phyloP scores from a whole-genome alignment of 2,888 invertebrate genomes.

The Tubulanus polymorphus region DNA sequence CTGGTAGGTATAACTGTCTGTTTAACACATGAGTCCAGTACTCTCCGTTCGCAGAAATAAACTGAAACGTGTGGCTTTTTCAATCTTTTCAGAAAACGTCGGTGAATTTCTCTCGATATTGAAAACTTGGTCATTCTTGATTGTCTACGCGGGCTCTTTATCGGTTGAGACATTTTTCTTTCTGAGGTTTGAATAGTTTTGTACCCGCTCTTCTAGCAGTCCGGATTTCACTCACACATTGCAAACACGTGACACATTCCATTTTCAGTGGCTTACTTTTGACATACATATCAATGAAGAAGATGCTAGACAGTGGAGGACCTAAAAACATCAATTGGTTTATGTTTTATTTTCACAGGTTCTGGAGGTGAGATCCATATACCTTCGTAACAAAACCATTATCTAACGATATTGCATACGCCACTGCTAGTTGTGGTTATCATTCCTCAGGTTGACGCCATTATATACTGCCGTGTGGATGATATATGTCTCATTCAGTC shows the following conservation, averaged over 20 bases:
- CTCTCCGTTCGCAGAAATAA: no score
- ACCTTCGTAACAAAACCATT: neutral
- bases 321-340: neutral
- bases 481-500: conserved; percentile 28
- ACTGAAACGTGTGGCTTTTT: no score
- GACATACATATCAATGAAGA: neutral
- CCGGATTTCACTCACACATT: neutral
- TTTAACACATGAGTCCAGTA: no score
- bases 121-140: no score
- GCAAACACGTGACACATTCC: neutral
- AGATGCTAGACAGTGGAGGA: neutral
- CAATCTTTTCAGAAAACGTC: no score
- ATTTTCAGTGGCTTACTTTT: neutral
- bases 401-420: no score
- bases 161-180: neutral
- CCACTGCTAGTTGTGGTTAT: no score
- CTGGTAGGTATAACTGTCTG: neutral
- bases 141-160: no score
- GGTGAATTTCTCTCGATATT: no score
- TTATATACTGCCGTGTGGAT: conserved; percentile 33
- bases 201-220: neutral
- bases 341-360: neutral
- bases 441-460: conserved; percentile 33
- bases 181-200: neutral
- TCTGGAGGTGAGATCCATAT: neutral